These are phyloP conservation scores for Archips xylosteana DNA, from an alignment of 2,888 invertebrate species.

Conservation along the genomic window DNA sequence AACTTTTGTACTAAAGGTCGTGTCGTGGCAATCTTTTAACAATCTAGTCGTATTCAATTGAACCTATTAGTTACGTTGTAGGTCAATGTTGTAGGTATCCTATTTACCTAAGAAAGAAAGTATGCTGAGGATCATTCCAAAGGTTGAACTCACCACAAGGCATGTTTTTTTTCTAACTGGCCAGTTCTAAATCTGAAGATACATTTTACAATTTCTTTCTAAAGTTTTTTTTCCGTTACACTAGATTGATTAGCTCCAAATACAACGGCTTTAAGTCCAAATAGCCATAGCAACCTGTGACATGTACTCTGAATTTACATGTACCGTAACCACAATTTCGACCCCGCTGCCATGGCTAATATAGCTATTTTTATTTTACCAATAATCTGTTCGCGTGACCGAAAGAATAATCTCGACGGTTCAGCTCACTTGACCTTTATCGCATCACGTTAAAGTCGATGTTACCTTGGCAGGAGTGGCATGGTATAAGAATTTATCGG, in stretches of 20 bases:
- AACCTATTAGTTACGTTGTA: too few species aligned
- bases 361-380: constrained; percentile 69
- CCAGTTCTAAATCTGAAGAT: background rate
- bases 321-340: constrained; percentile 62
- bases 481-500: constrained; percentile 50
- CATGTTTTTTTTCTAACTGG: too few species aligned
- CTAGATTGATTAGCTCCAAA: background rate
- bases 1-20: background rate
- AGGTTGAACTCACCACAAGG: too few species aligned
- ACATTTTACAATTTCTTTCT: background rate
- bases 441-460: constrained; percentile 47
- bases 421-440: constrained; percentile 48
- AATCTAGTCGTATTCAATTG: too few species aligned
- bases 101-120: too few species aligned
- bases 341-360: constrained; percentile 60
- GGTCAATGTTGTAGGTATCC: too few species aligned
- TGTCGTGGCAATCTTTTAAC: background rate
- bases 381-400: constrained; percentile 68
- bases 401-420: constrained; percentile 49
- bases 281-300: constrained; percentile 10
- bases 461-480: constrained; percentile 41
- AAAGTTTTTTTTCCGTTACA: background rate
- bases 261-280: constrained; percentile 20
- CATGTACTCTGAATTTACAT: constrained; percentile 25
- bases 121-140: too few species aligned